A percentile compares a stretch with the other conserved stretches of the same genome.
Evolutionary conservation across 30 jellyfish, hydroid and myxozoan genomes (phyloP).

Genomic region (Sanderia malayensis): DNA sequence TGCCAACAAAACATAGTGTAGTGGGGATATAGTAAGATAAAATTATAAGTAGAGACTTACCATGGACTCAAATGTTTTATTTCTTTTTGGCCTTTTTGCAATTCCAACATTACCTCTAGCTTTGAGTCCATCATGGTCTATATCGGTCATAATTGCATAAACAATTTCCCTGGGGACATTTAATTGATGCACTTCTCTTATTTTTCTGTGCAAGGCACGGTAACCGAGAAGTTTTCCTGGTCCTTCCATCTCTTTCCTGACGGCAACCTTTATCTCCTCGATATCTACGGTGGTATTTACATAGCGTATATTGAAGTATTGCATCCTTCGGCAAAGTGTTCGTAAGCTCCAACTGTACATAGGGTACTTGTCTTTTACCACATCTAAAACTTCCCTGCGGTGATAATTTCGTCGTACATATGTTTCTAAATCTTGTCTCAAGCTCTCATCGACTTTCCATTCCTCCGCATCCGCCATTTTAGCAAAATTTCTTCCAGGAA

Average conservation of each 20-base stretch:
- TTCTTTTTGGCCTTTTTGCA: neutral
- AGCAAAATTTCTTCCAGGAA: no score
- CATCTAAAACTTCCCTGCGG: conserved; percentile 37
- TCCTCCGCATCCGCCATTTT: no score
- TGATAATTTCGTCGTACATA: conserved; percentile 12
- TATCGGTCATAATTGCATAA: conserved; percentile 19
- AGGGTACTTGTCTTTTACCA: conserved; percentile 4
- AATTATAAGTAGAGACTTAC: no score
- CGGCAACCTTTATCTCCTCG: neutral
- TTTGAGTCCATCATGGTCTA: neutral
- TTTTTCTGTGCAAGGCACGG: conserved; percentile 29
- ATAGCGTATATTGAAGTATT: neutral
- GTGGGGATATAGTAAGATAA: no score
- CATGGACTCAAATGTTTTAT: neutral
- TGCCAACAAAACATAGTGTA: no score
- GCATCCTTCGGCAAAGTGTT: conserved; percentile 27
- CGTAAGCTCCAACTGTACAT: conserved; percentile 44
- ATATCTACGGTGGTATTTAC: conserved; percentile 4
- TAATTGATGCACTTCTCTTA: conserved; percentile 14
- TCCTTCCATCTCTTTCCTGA: conserved; percentile 33
- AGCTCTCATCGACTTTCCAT: conserved; percentile 13
- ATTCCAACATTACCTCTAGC: conserved; percentile 4
- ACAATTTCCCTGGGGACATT: conserved; percentile 11
- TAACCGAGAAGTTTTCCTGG: conserved; percentile 40
- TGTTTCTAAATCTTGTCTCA: neutral